A percentile compares a stretch with the other conserved stretches of the same genome.
These are phyloP conservation scores for Aphrophora alni DNA, from an alignment of 2,888 invertebrate genomes.

Conservation along the genomic window DNA sequence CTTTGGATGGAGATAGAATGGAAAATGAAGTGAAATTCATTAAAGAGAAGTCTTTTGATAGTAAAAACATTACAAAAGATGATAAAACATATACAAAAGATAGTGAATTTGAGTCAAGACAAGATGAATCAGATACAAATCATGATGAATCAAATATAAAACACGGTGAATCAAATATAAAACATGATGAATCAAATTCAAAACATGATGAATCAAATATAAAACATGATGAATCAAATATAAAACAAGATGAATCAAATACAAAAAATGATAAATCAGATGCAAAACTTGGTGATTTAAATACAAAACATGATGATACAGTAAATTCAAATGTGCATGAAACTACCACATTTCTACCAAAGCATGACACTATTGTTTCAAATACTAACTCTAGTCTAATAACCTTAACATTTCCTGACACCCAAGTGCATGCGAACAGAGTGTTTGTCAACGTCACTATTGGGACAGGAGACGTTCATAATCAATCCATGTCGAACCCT, in stretches of 20 bases:
- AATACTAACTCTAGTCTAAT: conserved; percentile 25
- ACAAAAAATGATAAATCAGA: too few relatives aligned
- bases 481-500: conserved; percentile 62
- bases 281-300: too few relatives aligned
- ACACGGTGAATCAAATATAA: too few relatives aligned
- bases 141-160: too few relatives aligned
- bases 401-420: conserved; percentile 33
- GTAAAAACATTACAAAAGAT: too few relatives aligned
- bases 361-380: neutral
- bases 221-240: too few relatives aligned
- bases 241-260: too few relatives aligned
- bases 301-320: neutral
- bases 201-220: too few relatives aligned
- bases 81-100: too few relatives aligned
- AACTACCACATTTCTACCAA: neutral
- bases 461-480: conserved; percentile 68
- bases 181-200: too few relatives aligned
- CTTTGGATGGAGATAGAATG: neutral
- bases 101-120: too few relatives aligned
- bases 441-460: conserved; percentile 84
- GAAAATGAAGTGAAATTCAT: neutral
- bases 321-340: neutral
- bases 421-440: conserved; percentile 59
- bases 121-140: too few relatives aligned
- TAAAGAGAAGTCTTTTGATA: neutral